Base-by-base conservation (phyloP, 2,888 invertebrate species). In the Dioctria rufipes region DNA sequence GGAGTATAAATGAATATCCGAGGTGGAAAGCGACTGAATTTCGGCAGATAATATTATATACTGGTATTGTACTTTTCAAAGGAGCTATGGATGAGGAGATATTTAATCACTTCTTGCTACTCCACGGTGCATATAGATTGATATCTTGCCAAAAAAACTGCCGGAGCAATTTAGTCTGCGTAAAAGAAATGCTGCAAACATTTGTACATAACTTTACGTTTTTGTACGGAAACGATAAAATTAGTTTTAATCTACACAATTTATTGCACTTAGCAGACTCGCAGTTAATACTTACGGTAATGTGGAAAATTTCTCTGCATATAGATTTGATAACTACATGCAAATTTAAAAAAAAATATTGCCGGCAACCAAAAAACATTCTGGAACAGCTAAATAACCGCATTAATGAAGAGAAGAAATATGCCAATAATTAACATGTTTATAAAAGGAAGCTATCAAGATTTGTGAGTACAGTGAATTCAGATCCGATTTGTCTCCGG, bases 221-320 rank as follows among this genome's bases (percentile, higher is more conserved):
- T 25, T 3, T 67, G 5, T 67, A 67, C n/a, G 67, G 67, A 46
- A 9, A 25, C 4, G 46, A 67, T 1, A 43, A 46, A 67, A 13
- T 67, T 13, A 67, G 67, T 8, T 67, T 43, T 25, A 67, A 67
- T 46, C 4, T 67, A 5, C 67, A 67, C 25, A 67, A 67, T 46
- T 46, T 67, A 25, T 43, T 67, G 5, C 67, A 67, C 8, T 3
- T 67, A 13, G 1, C 46, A 8, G 67, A 67, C 4, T 67, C 3
- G n/a, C n/a, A 5, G 67, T 67, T 13, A 43, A 25, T 13, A 5
- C 25, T 13, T 67, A 46, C 13, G 67, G 46, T 3, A 67, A 46
- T 67, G 51, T 79, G 13, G 79, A 79, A 51, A 79, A 54, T 5
- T 79, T 79, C n/a, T 79, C 66, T 13, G 66, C 58, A 3, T 79